A percentile compares a stretch with the other conserved stretches of the same genome.
Evolutionary conservation across 2,888 invertebrate genomes (phyloP).

Genomic region (Atrina japonica): DNA sequence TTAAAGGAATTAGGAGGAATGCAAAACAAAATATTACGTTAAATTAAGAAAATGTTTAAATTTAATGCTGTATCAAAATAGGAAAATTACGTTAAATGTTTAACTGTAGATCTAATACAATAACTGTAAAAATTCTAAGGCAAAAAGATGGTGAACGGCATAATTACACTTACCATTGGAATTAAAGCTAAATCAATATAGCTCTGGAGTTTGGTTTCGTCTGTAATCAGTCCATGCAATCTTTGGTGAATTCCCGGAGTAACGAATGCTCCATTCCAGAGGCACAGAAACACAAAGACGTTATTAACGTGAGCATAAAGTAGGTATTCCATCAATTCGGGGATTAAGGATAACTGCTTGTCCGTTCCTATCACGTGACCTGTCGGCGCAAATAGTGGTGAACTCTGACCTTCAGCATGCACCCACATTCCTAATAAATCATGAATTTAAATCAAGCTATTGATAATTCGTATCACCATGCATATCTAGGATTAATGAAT

Average conservation of each 20-base stretch:
- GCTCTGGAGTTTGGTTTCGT: constrained; percentile 40
- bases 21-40: too few species aligned
- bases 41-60: too few species aligned
- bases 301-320: constrained; percentile 36
- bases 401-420: constrained; percentile 32
- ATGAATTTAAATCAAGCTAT: too few species aligned
- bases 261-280: constrained; percentile 49
- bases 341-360: constrained; percentile 33
- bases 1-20: too few species aligned
- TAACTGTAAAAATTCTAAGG: too few species aligned
- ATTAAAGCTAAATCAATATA: constrained; percentile 50
- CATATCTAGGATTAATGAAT: too few species aligned
- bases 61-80: too few species aligned
- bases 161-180: constrained; percentile 46
- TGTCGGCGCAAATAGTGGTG: constrained; percentile 37
- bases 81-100: too few species aligned
- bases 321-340: constrained; percentile 43
- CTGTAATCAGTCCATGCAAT: constrained; percentile 41
- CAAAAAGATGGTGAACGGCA: too few species aligned
- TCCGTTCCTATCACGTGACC: constrained; percentile 43
- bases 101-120: too few species aligned
- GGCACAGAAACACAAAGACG: constrained; percentile 41
- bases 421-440: constrained; percentile 45
- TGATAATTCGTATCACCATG: too few species aligned
- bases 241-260: constrained; percentile 13